A percentile compares a stretch with the other conserved stretches of the same genome.
Conservation (phyloP, 2,113 vertebrate species). For the Scytalopus superciliaris region DNA sequence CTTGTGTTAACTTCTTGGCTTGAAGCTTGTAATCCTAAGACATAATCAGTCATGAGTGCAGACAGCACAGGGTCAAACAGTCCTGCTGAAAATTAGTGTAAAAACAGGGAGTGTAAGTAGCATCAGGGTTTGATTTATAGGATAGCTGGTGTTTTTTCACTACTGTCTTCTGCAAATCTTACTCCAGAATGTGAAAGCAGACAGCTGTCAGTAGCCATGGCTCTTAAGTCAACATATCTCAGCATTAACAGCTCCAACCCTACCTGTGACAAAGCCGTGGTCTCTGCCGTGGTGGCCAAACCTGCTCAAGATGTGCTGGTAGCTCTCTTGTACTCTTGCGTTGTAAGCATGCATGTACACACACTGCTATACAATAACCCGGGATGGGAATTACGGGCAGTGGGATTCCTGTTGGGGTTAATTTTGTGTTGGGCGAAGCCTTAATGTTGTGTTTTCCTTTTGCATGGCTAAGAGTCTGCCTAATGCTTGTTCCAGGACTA, state of each 20-base stretch:
- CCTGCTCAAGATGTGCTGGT: background rate
- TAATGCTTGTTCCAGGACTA: background rate
- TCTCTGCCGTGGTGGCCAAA: background rate
- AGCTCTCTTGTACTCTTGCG: accelerated
- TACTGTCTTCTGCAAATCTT: background rate
- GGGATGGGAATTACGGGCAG: background rate
- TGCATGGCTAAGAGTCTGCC: background rate
- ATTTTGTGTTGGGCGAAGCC: background rate
- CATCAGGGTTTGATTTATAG: background rate
- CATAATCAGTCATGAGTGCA: background rate
- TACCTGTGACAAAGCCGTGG: background rate
- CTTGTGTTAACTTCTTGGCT: conserved; percentile 29
- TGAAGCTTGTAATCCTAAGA: conserved; percentile 9
- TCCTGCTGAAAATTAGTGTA: background rate
- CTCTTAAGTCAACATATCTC: background rate
- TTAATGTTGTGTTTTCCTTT: background rate
- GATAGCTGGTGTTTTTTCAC: background rate
- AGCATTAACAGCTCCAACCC: background rate
- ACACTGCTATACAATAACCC: background rate
- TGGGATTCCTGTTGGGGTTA: background rate
- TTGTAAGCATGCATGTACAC: background rate
- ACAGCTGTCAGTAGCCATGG: background rate
- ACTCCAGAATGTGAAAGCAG: background rate
- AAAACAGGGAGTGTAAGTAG: background rate
- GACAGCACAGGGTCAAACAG: conserved; percentile 2